These are phyloP conservation scores for Nothocercus julius DNA, from an alignment of 2,113 vertebrate genomes.

Conservation along the genomic window DNA sequence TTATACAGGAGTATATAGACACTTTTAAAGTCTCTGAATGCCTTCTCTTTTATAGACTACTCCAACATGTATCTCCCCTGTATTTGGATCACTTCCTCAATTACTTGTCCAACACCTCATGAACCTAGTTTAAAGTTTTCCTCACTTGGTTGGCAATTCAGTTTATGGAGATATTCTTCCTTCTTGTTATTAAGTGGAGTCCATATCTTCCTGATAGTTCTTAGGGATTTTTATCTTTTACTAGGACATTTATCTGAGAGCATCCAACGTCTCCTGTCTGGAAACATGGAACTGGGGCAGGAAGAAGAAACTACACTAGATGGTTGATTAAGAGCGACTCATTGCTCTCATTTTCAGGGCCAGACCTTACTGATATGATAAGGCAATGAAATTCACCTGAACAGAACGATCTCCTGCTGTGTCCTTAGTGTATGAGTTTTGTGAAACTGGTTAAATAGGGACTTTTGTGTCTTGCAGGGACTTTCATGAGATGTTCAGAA, in stretches of 20 bases:
- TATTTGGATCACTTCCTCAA: neutral
- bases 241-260: neutral
- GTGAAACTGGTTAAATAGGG: constrained; percentile 1
- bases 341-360: neutral
- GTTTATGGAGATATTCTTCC: neutral
- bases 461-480: neutral
- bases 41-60: neutral
- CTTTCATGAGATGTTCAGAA: constrained; percentile 38
- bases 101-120: neutral
- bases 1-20: neutral
- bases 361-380: neutral
- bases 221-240: neutral
- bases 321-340: neutral
- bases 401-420: neutral
- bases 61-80: neutral
- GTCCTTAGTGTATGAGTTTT: neutral
- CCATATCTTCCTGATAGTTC: neutral
- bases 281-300: neutral
- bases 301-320: neutral
- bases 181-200: neutral
- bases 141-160: neutral
- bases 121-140: neutral
- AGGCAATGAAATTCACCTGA: constrained; percentile 2
- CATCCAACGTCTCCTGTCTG: neutral
- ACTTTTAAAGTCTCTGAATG: neutral